A percentile compares a stretch with the other conserved stretches of the same genome.
phyloP scores from a whole-genome alignment of 1,140 invertebrate species.

The Eufriesea mexicana region DNA sequence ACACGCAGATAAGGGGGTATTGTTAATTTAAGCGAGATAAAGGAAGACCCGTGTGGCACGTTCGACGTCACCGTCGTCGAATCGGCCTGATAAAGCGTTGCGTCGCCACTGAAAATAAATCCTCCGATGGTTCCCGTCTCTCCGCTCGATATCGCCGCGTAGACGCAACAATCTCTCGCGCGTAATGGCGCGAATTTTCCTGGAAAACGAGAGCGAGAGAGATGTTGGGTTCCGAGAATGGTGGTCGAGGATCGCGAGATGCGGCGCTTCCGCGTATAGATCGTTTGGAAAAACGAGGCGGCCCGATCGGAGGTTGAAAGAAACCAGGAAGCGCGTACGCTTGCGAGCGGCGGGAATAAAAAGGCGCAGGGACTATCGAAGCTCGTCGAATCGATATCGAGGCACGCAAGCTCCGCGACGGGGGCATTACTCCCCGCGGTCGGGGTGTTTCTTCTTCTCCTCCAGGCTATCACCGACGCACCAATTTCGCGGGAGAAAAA shows the following conservation, averaged over 20 bases:
- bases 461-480: not conserved
- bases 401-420: too few species aligned
- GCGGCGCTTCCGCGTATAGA: not conserved
- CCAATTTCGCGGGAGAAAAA: conserved; percentile 38
- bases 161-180: not conserved
- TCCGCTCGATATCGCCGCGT: not conserved
- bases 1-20: not conserved
- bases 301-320: not conserved
- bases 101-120: not conserved
- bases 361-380: not conserved
- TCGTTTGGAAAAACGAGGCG: not conserved
- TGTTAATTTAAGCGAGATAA: not conserved
- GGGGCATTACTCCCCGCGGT: too few species aligned
- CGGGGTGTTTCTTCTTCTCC: not conserved
- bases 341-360: not conserved
- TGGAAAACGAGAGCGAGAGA: not conserved
- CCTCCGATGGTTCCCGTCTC: not conserved
- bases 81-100: conserved; percentile 2
- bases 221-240: not conserved
- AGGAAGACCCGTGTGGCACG: not conserved
- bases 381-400: conserved; percentile 17
- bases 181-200: not conserved
- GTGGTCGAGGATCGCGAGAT: not conserved
- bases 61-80: not conserved
- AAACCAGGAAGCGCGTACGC: conserved; percentile 15